A percentile compares a stretch with the other conserved stretches of the same genome.
phyloP scores from a whole-genome alignment of 2,888 invertebrate genomes.

The Augiades crinisus region DNA sequence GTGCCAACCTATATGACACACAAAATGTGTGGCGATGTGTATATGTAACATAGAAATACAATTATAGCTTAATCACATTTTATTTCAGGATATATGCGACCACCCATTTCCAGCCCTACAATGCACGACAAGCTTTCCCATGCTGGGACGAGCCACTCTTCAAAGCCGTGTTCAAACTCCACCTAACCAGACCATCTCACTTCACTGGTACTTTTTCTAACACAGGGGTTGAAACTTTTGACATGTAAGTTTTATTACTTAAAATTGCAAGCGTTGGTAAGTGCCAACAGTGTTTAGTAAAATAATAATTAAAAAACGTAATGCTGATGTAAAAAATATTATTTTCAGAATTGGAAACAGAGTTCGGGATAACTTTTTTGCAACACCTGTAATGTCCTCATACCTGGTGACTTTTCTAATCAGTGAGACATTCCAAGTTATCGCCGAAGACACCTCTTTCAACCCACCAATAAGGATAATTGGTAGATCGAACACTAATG shows the following conservation, averaged over 20 bases:
- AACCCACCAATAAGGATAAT: slow-evolving; percentile 65
- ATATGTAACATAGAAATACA: no score
- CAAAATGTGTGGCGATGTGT: no score
- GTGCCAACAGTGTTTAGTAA: no score
- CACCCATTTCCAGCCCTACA: slow-evolving; percentile 90
- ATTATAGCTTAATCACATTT: slow-evolving; percentile 10
- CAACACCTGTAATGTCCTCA: slow-evolving; percentile 88
- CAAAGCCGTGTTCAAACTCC: slow-evolving; percentile 88
- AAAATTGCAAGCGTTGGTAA: no score
- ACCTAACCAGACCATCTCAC: slow-evolving; percentile 78
- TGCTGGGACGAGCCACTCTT: slow-evolving; percentile 93
- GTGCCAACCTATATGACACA: no score
- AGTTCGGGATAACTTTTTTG: slow-evolving; percentile 59
- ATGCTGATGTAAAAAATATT: no score
- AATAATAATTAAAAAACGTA: no score
- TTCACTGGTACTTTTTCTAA: slow-evolving; percentile 81
- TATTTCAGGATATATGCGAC: slow-evolving; percentile 74
- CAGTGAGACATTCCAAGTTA: slow-evolving; percentile 64
- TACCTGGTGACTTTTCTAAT: slow-evolving; percentile 93
- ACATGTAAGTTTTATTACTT: slow-evolving; percentile 42
- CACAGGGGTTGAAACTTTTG: slow-evolving; percentile 67
- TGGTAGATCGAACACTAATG: slow-evolving; percentile 63
- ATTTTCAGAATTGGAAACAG: slow-evolving; percentile 46
- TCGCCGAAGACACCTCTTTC: slow-evolving; percentile 56
- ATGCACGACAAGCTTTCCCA: slow-evolving; percentile 91